Evolutionary conservation across 2,113 vertebrate genomes (phyloP).

Genomic region (Verasper variegatus): DNA sequence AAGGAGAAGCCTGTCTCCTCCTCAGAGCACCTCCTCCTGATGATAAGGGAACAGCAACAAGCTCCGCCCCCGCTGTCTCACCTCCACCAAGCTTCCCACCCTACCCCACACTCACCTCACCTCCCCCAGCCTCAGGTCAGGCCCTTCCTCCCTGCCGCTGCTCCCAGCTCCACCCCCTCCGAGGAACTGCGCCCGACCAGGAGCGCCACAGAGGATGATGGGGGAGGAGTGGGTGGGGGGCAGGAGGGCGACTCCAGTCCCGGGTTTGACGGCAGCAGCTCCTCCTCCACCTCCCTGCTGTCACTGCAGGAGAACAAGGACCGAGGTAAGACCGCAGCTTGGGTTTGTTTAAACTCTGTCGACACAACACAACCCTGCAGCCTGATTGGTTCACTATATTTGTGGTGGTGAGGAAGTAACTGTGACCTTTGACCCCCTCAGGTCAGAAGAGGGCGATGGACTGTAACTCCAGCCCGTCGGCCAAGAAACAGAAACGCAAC

Average conservation of each 20-base stretch:
- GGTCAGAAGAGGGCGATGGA: constrained; percentile 93
- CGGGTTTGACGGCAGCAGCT: constrained; percentile 86
- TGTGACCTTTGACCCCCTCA: constrained; percentile 66
- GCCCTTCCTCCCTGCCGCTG: constrained; percentile 77
- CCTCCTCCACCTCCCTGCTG: constrained; percentile 84
- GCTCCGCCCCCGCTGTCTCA: constrained; percentile 48
- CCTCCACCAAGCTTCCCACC: constrained; percentile 19
- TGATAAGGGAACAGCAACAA: constrained; percentile 66
- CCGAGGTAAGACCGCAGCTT: constrained; percentile 79
- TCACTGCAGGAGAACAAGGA: constrained; percentile 86
- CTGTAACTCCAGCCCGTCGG: constrained; percentile 82
- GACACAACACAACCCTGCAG: too few species aligned
- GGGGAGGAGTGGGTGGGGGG: constrained; percentile 79
- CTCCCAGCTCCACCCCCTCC: constrained; percentile 70
- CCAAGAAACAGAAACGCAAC: constrained; percentile 95
- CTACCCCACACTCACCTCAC: constrained; percentile 51
- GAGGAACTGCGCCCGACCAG: constrained; percentile 85
- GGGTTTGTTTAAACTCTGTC: neutral
- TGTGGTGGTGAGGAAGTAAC: neutral
- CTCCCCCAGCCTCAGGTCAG: constrained; percentile 57
- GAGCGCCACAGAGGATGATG: constrained; percentile 88
- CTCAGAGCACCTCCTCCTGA: constrained; percentile 72
- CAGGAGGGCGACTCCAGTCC: constrained; percentile 87
- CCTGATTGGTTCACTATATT: too few species aligned
- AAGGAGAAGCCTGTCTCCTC: constrained; percentile 86